Conservation (phyloP, 2,797 vertebrate genomes). For the Arrhamphus sclerolepis region DNA sequence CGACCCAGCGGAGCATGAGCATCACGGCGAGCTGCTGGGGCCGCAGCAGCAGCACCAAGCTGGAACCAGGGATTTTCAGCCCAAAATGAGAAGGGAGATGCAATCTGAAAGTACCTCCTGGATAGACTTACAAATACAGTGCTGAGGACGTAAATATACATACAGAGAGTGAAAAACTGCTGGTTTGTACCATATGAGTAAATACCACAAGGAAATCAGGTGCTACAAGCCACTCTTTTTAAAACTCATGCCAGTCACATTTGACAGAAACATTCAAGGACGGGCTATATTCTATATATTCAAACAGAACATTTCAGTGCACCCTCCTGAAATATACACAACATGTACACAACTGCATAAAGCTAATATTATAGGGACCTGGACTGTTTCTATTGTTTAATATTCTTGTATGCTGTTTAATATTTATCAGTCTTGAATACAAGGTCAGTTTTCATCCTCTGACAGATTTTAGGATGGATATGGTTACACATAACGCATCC, state of each 20-base stretch:
- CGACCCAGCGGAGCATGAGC: conserved; percentile 90
- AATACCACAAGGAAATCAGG: conserved; percentile 49
- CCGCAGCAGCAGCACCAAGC: conserved; percentile 83
- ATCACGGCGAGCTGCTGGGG: conserved; percentile 93
- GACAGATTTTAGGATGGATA: conserved; percentile 33
- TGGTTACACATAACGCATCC: conserved; percentile 19
- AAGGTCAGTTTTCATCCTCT: conserved; percentile 30
- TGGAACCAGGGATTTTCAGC: conserved; percentile 84
- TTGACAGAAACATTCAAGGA: conserved; percentile 35
- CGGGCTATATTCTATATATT: conserved; percentile 37
- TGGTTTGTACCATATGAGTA: conserved; percentile 52
- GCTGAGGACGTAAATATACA: conserved; percentile 22
- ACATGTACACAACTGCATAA: conserved; percentile 38
- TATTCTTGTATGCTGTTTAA: conserved; percentile 53
- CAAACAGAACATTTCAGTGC: conserved; percentile 50
- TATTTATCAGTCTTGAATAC: conserved; percentile 58
- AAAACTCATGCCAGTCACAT: conserved; percentile 41
- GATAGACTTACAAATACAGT: conserved; percentile 19
- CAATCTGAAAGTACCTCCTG: conserved; percentile 9
- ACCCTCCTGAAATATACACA: conserved; percentile 25
- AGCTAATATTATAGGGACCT: conserved; percentile 32
- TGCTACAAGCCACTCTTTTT: conserved; percentile 67
- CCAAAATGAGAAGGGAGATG: conserved; percentile 77
- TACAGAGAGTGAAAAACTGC: conserved; percentile 40
- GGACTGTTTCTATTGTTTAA: conserved; percentile 60